Percentiles rank a stretch among this genome's conserved stretches.
phyloP scores from a whole-genome alignment of 2,797 vertebrate genomes.

The Glyptemys insculpta region DNA sequence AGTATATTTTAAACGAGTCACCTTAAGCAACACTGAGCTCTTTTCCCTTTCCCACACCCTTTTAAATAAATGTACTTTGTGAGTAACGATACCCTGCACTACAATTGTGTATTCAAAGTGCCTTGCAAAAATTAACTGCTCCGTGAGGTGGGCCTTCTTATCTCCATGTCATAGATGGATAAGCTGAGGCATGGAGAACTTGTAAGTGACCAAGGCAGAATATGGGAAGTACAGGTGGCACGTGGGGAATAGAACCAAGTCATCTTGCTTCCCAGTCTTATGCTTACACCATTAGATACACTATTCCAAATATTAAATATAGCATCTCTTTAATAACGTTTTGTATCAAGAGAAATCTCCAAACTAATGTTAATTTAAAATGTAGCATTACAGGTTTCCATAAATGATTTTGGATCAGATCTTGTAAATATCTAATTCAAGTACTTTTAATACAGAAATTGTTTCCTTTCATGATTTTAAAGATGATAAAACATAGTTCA shows the following conservation, averaged over 20 bases:
- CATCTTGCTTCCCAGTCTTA: fast-evolving
- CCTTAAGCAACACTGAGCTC: neutral
- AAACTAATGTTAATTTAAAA: neutral
- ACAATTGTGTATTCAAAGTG: neutral
- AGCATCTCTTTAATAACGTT: neutral
- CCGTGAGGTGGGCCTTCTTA: neutral
- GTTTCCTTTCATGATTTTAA: neutral
- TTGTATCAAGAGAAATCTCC: neutral
- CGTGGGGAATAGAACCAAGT: neutral
- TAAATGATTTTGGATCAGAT: neutral
- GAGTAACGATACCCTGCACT: neutral
- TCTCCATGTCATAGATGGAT: neutral
- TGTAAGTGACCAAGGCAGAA: neutral
- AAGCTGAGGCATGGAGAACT: neutral
- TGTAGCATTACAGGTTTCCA: neutral
- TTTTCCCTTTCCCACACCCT: neutral
- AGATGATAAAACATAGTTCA: neutral
- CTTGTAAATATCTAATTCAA: neutral
- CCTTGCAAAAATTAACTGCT: neutral
- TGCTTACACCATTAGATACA: neutral
- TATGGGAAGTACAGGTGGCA: neutral
- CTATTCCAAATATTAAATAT: neutral
- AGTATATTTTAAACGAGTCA: neutral
- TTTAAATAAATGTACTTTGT: neutral
- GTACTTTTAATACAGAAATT: neutral